Conservation (phyloP, 2,113 vertebrate genomes). For the Corythoichthys haematopterus region DNA sequence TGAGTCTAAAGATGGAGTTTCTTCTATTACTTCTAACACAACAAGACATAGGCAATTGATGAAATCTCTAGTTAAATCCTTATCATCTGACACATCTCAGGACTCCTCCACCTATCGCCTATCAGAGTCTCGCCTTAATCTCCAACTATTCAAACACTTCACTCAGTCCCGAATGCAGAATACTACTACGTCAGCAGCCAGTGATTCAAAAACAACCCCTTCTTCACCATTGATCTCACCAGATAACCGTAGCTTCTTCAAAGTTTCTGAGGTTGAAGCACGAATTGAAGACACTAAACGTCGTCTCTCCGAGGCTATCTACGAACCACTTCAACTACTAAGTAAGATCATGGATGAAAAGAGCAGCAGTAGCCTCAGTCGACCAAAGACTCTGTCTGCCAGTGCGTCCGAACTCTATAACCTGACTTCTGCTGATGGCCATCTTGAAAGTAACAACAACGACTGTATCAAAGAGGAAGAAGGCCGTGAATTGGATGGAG, state of each 20-base stretch:
- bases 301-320: constrained; percentile 91
- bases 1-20: constrained; percentile 78
- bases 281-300: constrained; percentile 94
- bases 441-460: constrained; percentile 88
- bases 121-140: constrained; percentile 86
- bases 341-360: constrained; percentile 98
- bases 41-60: constrained; percentile 84
- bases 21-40: constrained; percentile 63
- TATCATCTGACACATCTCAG: constrained; percentile 88
- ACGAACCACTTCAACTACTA: constrained; percentile 89
- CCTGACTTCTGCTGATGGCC: constrained; percentile 77
- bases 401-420: constrained; percentile 89
- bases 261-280: constrained; percentile 89
- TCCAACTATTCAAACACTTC: constrained; percentile 96
- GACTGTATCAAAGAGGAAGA: constrained; percentile 98
- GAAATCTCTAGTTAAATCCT: constrained; percentile 92
- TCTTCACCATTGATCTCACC: constrained; percentile 86
- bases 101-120: constrained; percentile 71
- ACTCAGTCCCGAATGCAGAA: constrained; percentile 78
- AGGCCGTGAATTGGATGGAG: constrained; percentile 73
- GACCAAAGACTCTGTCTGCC: constrained; percentile 87
- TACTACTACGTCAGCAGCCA: constrained; percentile 44
- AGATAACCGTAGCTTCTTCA: constrained; percentile 93
- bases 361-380: constrained; percentile 74
- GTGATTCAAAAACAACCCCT: constrained; percentile 92